Conservation (phyloP, 64 coral and sea anemone genomes). For the Trachythela sp. region DNA sequence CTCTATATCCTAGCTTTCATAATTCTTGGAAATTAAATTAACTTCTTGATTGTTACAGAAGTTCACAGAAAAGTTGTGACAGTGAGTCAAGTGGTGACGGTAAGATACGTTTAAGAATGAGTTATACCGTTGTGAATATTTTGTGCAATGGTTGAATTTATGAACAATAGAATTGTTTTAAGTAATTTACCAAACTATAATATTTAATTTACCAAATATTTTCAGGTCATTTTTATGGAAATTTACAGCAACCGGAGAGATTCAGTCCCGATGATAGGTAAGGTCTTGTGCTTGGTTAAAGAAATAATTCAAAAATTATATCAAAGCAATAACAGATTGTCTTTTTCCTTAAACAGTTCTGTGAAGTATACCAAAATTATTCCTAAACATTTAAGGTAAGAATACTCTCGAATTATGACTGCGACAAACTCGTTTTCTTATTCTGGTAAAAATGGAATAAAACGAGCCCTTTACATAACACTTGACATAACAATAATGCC, state of each 20-base stretch:
- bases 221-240: background rate
- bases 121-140: too few relatives aligned
- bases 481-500: too few relatives aligned
- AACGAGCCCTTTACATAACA: too few relatives aligned
- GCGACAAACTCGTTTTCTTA: too few relatives aligned
- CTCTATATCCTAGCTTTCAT: too few relatives aligned
- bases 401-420: too few relatives aligned
- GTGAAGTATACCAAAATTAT: conserved; percentile 46
- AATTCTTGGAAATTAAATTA: too few relatives aligned
- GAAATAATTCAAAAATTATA: background rate
- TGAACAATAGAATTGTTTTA: too few relatives aligned
- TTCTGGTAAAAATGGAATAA: too few relatives aligned
- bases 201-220: background rate
- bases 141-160: too few relatives aligned
- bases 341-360: background rate
- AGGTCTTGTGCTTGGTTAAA: background rate
- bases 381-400: conserved; percentile 55
- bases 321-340: background rate
- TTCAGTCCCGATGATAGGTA: background rate
- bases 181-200: too few relatives aligned
- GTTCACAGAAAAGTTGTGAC: background rate
- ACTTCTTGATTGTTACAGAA: background rate
- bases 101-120: background rate
- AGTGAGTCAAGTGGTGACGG: background rate
- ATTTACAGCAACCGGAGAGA: background rate